These are phyloP conservation scores for Ypsolopha scabrella DNA, from an alignment of 2,888 invertebrate species.

Conservation along the genomic window DNA sequence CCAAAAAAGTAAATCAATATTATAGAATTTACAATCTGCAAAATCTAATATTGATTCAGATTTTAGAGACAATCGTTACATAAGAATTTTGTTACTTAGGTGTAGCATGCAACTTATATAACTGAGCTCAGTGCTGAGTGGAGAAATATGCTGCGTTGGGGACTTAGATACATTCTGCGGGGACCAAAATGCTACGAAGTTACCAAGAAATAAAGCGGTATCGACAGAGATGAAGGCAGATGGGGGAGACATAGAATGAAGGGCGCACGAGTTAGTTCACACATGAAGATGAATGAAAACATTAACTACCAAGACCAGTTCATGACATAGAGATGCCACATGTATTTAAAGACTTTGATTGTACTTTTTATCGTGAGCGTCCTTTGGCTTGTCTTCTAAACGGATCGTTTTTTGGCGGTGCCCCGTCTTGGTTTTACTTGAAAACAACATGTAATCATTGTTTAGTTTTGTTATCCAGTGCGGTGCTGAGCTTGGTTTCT, in stretches of 20 bases:
- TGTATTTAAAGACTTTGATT: constrained; percentile 28
- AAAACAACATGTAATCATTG: constrained; percentile 34
- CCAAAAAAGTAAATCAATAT: too few relatives aligned
- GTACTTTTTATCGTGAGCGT: constrained; percentile 33
- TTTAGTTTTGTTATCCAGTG: neutral
- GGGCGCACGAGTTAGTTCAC: constrained; percentile 49
- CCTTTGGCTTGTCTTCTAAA: constrained; percentile 34
- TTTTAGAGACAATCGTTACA: too few relatives aligned
- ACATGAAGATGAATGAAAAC: constrained; percentile 48
- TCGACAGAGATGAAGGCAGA: constrained; percentile 42
- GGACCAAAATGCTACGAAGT: constrained; percentile 49
- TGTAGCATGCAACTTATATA: constrained; percentile 51
- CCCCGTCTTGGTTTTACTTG: constrained; percentile 59
- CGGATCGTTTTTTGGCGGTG: constrained; percentile 37
- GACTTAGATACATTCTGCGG: constrained; percentile 32
- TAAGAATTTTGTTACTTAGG: neutral
- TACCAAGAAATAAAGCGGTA: constrained; percentile 55
- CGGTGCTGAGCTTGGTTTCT: too few relatives aligned
- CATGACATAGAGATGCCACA: constrained; percentile 38
- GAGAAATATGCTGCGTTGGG: constrained; percentile 42
- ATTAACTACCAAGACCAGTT: constrained; percentile 59
- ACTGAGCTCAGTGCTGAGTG: constrained; percentile 46
- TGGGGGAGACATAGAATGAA: constrained; percentile 34
- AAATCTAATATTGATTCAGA: too few relatives aligned
- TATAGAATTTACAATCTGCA: too few relatives aligned